A percentile compares a stretch with the other conserved stretches of the same genome.
These are phyloP conservation scores for Adoxophyes honmai DNA, from an alignment of 1,140 invertebrate genomes.

Conservation along the genomic window DNA sequence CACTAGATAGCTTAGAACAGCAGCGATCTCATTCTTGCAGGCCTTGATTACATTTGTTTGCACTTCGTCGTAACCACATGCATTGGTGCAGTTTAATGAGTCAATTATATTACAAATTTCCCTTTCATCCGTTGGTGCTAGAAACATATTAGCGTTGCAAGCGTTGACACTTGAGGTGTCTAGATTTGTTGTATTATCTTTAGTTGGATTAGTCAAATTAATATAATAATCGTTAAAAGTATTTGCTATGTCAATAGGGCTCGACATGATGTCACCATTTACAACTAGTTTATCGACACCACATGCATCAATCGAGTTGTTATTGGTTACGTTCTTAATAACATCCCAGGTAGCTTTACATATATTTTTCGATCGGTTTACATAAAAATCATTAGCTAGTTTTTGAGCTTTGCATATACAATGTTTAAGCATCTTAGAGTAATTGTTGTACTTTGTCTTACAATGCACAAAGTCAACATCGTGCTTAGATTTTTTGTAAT, in stretches of 20 bases:
- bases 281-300: neutral
- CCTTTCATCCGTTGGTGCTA: neutral
- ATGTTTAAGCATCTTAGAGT: no score
- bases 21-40: neutral
- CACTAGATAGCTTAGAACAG: neutral
- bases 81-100: neutral
- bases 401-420: constrained; percentile 10
- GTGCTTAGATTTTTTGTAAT: neutral
- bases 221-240: constrained; percentile 10
- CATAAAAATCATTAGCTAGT: neutral
- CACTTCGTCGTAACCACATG: constrained; percentile 9
- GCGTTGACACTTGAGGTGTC: neutral
- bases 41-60: neutral
- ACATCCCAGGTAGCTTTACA: constrained; percentile 10
- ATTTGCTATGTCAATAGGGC: constrained; percentile 12
- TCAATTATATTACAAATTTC: neutral
- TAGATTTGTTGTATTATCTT: neutral
- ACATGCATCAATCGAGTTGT: neutral
- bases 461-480: neutral
- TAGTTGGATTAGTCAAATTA: neutral
- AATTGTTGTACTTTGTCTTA: neutral
- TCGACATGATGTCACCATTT: neutral
- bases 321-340: neutral
- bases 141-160: neutral
- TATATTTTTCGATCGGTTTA: constrained; percentile 2